These are phyloP conservation scores for Leucoraja ocellata DNA, from an alignment of 2,797 vertebrate genomes.

Conservation along the genomic window DNA sequence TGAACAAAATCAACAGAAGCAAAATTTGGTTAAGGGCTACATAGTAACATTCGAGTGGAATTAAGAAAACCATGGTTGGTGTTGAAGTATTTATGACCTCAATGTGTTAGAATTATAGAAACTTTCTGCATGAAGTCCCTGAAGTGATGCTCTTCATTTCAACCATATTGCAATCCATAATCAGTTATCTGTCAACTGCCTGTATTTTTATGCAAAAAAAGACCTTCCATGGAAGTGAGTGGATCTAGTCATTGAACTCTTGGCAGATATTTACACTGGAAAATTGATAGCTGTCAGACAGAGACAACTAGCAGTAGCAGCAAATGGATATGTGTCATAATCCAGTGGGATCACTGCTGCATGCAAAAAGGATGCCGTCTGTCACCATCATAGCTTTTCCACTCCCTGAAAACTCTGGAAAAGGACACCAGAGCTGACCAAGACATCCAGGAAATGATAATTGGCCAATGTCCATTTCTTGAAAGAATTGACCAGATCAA, in stretches of 20 bases:
- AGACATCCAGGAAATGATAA: constrained; percentile 10
- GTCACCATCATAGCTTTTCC: constrained; percentile 10
- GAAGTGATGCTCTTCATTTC: not conserved
- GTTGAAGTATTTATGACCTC: not conserved
- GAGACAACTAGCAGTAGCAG: not conserved
- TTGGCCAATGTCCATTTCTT: not conserved
- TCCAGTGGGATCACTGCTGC: not conserved
- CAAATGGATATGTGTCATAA: constrained; percentile 20
- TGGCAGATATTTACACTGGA: not conserved
- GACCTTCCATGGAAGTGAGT: not conserved
- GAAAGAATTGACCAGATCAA: not conserved
- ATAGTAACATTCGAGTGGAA: not conserved
- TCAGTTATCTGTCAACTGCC: not conserved
- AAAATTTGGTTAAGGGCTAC: not conserved
- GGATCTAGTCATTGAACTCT: not conserved
- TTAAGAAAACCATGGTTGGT: not conserved
- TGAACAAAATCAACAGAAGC: not conserved
- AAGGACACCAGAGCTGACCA: not conserved
- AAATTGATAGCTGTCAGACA: not conserved
- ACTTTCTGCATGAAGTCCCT: not conserved
- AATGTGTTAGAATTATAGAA: not conserved
- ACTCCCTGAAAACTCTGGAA: constrained; percentile 1
- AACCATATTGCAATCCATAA: not conserved
- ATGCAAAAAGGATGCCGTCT: constrained; percentile 33
- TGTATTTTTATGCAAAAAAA: not conserved